Base-by-base conservation (phyloP, 2,888 invertebrate species). In the Eledone cirrhosa region DNA sequence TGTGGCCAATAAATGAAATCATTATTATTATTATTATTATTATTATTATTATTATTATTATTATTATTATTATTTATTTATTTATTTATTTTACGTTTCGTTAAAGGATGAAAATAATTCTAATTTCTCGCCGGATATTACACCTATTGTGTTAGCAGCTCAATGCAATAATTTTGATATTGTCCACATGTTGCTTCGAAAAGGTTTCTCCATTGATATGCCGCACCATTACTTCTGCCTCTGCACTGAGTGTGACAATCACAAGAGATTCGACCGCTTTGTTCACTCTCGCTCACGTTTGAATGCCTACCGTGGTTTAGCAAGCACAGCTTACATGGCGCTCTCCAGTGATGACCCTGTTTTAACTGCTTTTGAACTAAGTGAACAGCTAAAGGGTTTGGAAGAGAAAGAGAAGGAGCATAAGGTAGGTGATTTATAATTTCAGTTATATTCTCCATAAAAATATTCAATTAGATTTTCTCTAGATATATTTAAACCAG, bases 91-190 rank as follows among this genome's bases (percentile, higher is more conserved):
- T 27, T 29, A n/a, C 31, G 2, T 72, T 2, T 72, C 11, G 4
- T 72, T 72, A 19, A 29, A 72, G 53, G 84, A 84, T 47, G 84
- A 85, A 75, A 83, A 79, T 78, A 85, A 83, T 59, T 82, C 84
- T 48, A 78, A 80, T 76, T 84, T 85, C 78, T 81, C 84, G 1
- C 81, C 84, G 2, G 85, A 85, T 74, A 84, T 85, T 27, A 85
- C 85, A 13, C 85, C 85, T 4, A 83, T 85, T 47, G 83, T 85
- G 13, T 76, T 85, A 74, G 85, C 85, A 11, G 85, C 85, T 16
- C 85, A 85, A 77, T 81, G 82, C 78, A 85, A 85, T 80, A 84
- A 85, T 79, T 85, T 85, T 78, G 83, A 85, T 77, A 84, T 85
- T 77, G 83, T 85, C 2, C 84, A 85, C 79, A 82, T 85, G 83